Percentiles rank a stretch among this genome's conserved stretches.
Conservation (phyloP, 2,113 vertebrate genomes). For the Arizona elegans region DNA sequence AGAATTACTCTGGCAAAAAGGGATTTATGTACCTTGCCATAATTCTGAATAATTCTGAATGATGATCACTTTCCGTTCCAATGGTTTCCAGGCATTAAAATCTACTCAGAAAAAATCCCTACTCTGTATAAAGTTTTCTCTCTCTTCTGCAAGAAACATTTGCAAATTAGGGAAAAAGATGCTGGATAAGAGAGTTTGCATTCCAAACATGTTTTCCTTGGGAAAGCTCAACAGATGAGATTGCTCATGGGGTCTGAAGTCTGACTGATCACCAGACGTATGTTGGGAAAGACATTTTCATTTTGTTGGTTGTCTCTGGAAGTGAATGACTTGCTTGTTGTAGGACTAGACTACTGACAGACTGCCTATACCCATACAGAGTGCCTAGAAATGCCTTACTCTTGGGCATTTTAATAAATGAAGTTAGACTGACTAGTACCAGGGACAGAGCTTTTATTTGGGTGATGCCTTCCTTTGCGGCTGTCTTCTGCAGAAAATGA, state of each 20-base stretch:
- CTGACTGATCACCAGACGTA: background rate
- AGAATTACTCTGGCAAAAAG: background rate
- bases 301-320: background rate
- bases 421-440: background rate
- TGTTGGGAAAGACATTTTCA: background rate
- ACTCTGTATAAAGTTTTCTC: background rate
- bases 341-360: background rate
- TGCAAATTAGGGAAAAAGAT: background rate
- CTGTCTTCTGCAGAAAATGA: background rate
- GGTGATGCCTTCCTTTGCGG: background rate
- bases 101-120: background rate
- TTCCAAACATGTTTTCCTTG: background rate
- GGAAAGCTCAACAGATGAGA: background rate
- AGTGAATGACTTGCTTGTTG: background rate
- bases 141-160: background rate
- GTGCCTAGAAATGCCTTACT: background rate
- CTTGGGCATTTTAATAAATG: background rate
- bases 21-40: background rate
- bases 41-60: background rate
- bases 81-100: background rate
- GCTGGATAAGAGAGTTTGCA: background rate
- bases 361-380: background rate
- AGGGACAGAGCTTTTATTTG: background rate
- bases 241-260: background rate
- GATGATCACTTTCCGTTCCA: background rate